Conservation (phyloP, 1,140 invertebrate species). For the Heterodera carotae region DNA sequence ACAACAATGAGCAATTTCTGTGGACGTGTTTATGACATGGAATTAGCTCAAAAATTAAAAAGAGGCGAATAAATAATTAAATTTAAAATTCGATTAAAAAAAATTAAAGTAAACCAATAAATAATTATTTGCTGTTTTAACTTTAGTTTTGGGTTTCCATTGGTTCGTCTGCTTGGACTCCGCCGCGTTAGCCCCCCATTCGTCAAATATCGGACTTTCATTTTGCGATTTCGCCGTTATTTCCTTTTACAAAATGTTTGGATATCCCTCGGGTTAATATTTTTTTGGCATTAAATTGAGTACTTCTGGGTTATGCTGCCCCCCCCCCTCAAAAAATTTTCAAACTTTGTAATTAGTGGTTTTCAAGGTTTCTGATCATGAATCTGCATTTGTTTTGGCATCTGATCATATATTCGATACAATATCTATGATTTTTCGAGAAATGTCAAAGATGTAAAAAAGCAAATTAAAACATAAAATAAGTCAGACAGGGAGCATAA, state of each 20-base stretch:
- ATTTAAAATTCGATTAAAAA: constrained; percentile 26
- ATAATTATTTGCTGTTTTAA: not conserved
- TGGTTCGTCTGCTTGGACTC: constrained; percentile 86
- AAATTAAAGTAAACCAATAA: constrained; percentile 58
- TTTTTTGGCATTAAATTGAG: not conserved
- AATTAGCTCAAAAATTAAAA: constrained; percentile 72
- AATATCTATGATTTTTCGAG: too few relatives aligned
- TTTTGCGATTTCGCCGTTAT: constrained; percentile 82
- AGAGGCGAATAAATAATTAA: constrained; percentile 67
- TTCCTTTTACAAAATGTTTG: constrained; percentile 98
- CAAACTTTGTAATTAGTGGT: too few relatives aligned
- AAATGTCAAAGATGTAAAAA: too few relatives aligned
- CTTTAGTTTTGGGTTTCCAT: constrained; percentile 63
- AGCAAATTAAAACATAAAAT: too few relatives aligned
- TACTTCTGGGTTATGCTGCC: too few relatives aligned
- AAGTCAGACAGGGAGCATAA: too few relatives aligned
- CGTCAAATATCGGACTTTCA: constrained; percentile 75
- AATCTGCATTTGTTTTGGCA: too few relatives aligned
- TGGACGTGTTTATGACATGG: constrained; percentile 82
- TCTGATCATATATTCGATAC: too few relatives aligned
- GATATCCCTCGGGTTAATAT: constrained; percentile 79
- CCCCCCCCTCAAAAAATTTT: too few relatives aligned
- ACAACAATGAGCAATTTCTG: constrained; percentile 93
- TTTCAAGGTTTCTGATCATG: too few relatives aligned
- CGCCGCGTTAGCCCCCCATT: constrained; percentile 79